Percentiles rank a stretch among this genome's conserved stretches.
These are phyloP conservation scores for Dioctria linearis DNA, from an alignment of 2,888 invertebrate genomes.

Conservation along the genomic window DNA sequence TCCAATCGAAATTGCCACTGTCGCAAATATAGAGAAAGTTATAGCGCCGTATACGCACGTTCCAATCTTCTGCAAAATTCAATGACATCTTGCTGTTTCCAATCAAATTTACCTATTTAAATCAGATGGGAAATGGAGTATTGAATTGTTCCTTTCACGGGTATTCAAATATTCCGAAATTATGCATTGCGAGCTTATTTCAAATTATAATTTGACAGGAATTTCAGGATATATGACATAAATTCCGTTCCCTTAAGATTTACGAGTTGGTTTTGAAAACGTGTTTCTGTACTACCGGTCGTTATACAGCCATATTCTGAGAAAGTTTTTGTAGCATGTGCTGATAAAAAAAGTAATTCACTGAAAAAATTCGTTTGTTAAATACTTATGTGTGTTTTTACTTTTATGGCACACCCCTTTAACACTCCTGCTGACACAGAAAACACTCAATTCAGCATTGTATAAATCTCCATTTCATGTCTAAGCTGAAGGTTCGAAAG, in stretches of 20 bases:
- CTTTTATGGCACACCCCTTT: slow-evolving; percentile 54
- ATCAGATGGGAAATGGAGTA: neutral
- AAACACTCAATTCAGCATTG: slow-evolving; percentile 57
- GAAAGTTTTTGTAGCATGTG: too few relatives aligned
- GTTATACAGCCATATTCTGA: neutral
- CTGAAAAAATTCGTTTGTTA: slow-evolving; percentile 37
- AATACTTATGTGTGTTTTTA: slow-evolving; percentile 35
- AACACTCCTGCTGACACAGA: slow-evolving; percentile 37
- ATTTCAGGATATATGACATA: slow-evolving; percentile 1
- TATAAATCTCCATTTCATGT: slow-evolving; percentile 58
- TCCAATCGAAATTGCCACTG: too few relatives aligned
- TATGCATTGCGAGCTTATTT: neutral
- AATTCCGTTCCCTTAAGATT: slow-evolving; percentile 27
- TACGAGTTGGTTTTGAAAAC: slow-evolving; percentile 43
- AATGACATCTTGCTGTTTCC: too few relatives aligned
- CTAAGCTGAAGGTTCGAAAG: slow-evolving; percentile 50
- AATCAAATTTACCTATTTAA: too few relatives aligned
- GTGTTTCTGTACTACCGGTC: slow-evolving; percentile 3
- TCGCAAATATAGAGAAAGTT: too few relatives aligned
- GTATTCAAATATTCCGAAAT: neutral
- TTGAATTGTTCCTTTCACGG: neutral
- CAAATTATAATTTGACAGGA: neutral
- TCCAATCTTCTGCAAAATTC: too few relatives aligned
- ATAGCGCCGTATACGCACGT: too few relatives aligned
- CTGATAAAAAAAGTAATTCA: neutral